Evolutionary conservation across 2,888 invertebrate genomes (phyloP).

Genomic region (Petrolisthes cinctipes): DNA sequence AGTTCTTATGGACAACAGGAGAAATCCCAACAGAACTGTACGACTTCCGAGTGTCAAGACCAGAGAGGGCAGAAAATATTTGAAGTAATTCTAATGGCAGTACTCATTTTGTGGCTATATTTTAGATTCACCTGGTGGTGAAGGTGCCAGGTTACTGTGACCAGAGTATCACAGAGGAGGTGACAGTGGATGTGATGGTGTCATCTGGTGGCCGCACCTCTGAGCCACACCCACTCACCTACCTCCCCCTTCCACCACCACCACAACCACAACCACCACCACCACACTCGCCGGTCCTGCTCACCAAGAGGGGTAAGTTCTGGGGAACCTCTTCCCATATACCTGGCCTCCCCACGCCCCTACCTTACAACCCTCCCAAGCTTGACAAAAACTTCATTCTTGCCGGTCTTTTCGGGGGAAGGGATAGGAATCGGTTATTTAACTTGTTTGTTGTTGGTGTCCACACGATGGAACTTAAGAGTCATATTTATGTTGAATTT

Average conservation of each 20-base stretch:
- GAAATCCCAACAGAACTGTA: too few relatives aligned
- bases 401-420: conserved; percentile 62
- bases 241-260: conserved; percentile 24
- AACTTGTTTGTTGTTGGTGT: conserved; percentile 2
- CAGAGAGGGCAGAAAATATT: too few relatives aligned
- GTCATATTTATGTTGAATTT: conserved; percentile 16
- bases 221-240: conserved; percentile 57
- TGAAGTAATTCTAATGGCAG: too few relatives aligned
- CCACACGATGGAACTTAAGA: conserved; percentile 13
- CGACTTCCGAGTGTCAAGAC: too few relatives aligned
- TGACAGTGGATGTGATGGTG: conserved; percentile 57
- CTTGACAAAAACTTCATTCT: conserved; percentile 43
- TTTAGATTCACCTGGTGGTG: conserved; percentile 63
- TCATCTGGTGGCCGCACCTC: conserved; percentile 58
- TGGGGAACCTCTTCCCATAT: not conserved
- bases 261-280: not conserved
- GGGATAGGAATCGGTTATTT: conserved; percentile 42
- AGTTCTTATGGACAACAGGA: too few relatives aligned
- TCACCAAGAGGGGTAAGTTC: conserved; percentile 52
- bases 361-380: conserved; percentile 36
- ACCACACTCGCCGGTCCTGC: not conserved
- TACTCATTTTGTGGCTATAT: not conserved
- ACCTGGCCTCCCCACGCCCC: conserved; percentile 20
- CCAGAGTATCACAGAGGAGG: conserved; percentile 42
- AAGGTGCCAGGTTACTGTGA: conserved; percentile 58